These are phyloP conservation scores for Ceuthmochares aereus DNA, from an alignment of 2,113 vertebrate species.

Conservation along the genomic window DNA sequence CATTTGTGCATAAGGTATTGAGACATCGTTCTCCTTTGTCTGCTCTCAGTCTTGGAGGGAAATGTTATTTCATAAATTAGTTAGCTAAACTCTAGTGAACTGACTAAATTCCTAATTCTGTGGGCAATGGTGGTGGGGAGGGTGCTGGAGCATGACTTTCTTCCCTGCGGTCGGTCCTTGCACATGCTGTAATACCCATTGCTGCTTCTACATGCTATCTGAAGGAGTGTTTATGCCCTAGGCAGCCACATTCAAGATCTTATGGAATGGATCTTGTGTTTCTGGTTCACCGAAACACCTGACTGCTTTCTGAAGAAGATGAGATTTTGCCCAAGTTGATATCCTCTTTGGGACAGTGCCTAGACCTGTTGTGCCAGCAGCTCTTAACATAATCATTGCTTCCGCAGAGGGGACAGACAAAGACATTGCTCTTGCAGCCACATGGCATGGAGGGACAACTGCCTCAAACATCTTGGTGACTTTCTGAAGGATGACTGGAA, in stretches of 20 bases:
- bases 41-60: neutral
- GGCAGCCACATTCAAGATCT: neutral
- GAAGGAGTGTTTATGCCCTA: neutral
- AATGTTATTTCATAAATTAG: neutral
- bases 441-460: neutral
- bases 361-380: neutral
- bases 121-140: neutral
- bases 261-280: neutral
- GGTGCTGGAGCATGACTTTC: neutral
- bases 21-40: neutral
- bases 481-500: constrained; percentile 4
- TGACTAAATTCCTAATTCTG: neutral
- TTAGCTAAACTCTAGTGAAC: neutral
- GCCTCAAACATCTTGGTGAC: neutral
- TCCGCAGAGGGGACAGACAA: neutral
- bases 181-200: neutral
- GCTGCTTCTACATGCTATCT: neutral
- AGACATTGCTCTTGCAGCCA: neutral
- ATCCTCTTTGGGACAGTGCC: neutral
- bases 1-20: neutral
- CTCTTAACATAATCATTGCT: neutral
- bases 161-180: neutral
- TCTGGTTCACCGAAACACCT: neutral
- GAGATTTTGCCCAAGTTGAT: neutral
- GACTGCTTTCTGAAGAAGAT: neutral